Conservation (phyloP, 2,888 invertebrate genomes). For the Tenthredo livida region DNA sequence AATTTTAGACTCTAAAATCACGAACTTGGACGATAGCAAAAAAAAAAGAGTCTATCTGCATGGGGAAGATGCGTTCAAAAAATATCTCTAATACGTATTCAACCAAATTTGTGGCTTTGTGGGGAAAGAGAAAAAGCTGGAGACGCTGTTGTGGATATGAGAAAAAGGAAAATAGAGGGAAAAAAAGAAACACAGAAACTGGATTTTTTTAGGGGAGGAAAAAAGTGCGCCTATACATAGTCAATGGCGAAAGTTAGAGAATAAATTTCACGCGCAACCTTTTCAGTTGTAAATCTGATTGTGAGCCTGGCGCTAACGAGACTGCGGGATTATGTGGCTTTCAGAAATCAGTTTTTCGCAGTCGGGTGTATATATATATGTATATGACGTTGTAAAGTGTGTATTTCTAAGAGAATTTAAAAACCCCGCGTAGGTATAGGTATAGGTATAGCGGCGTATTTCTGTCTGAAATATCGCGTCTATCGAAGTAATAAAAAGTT, state of each 20-base stretch:
- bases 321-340: constrained; percentile 24
- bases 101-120: neutral
- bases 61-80: neutral
- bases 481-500: constrained; percentile 43
- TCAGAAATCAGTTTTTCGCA: constrained; percentile 34
- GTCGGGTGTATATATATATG: neutral
- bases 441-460: neutral
- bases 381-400: neutral
- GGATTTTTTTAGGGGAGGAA: constrained; percentile 14
- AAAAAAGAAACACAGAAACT: neutral
- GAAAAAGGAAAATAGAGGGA: neutral
- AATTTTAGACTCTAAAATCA: no score
- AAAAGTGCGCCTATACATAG: constrained; percentile 1
- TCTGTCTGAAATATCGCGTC: constrained; percentile 22
- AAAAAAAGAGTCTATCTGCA: neutral
- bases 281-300: constrained; percentile 46
- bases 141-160: neutral
- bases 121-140: neutral
- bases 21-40: neutral
- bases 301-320: constrained; percentile 34
- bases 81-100: neutral
- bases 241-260: constrained; percentile 38
- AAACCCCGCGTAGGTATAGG: neutral
- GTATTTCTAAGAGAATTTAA: neutral
- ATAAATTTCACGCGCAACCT: constrained; percentile 29